Conservation (phyloP, 2,113 vertebrate genomes). For the Nerophis lumbriciformis region DNA sequence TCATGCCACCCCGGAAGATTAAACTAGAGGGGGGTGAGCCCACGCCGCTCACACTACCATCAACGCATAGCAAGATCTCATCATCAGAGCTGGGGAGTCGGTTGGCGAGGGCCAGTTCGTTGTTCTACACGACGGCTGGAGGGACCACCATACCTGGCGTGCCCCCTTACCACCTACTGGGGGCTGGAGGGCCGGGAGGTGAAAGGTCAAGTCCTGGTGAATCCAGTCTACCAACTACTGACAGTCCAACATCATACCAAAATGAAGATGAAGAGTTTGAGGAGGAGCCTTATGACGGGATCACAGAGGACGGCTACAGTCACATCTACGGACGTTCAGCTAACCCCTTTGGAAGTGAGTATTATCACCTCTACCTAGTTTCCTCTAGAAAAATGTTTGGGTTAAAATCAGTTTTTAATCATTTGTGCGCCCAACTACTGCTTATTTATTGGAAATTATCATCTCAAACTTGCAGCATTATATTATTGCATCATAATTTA, state of each 20-base stretch:
- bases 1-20: slow-evolving; percentile 79
- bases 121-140: slow-evolving; percentile 54
- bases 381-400: too few species aligned
- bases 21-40: slow-evolving; percentile 85
- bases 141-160: slow-evolving; percentile 74
- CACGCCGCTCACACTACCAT: slow-evolving; percentile 52
- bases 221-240: slow-evolving; percentile 92
- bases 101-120: slow-evolving; percentile 41
- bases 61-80: slow-evolving; percentile 48
- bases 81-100: slow-evolving; percentile 54
- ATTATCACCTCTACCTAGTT: slow-evolving; percentile 7
- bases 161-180: slow-evolving; percentile 65
- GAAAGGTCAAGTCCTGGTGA: slow-evolving; percentile 84
- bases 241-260: slow-evolving; percentile 97
- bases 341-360: slow-evolving; percentile 85
- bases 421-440: too few species aligned
- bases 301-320: slow-evolving; percentile 86
- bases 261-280: slow-evolving; percentile 97
- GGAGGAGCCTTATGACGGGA: slow-evolving; percentile 89
- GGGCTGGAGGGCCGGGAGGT: slow-evolving; percentile 65
- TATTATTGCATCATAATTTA: too few species aligned
- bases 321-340: slow-evolving; percentile 86
- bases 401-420: too few species aligned
- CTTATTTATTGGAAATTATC: too few species aligned
- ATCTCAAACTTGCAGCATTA: too few species aligned